Evolutionary conservation across 2,797 vertebrate species (phyloP), one percentile per base, ranked within the genome.

Genomic region (Pipistrellus pygmaeus): DNA sequence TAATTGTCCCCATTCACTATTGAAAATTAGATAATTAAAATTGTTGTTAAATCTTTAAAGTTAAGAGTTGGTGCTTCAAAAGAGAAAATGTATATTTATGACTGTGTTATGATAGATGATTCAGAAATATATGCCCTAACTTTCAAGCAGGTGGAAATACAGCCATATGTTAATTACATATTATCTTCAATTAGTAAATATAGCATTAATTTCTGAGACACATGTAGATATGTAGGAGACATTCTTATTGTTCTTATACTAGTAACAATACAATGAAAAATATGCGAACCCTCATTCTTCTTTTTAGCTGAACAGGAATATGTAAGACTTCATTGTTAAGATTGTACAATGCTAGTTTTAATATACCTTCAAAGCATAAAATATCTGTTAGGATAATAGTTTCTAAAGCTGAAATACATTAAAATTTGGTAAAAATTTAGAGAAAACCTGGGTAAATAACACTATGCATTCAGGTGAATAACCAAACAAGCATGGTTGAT

Each of bases 141-240:
- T 92, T 72, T 15, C 76, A 96, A 89, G 84, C 75, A 91, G 73
- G 64, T 2, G 0, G 75, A 85, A 95, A 44, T 80, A 72, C 9
- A 97, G 8, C 27, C 80, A 66, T 80, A 85, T 85, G 13, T 88
- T 91, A 81, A 90, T 84, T 75, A 2, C 92, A 97, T 96, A 85
- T 73, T 86, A 6, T 77, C 84, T 92, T 73, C 95, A 90, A 11
- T 75, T 53, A 96, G 72, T 96, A 96, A 72, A 93, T 88, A 90
- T 83, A 53, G 60, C 14, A 21, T 30, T 5, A 32, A 44, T 44
- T n/a, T 75, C 38, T 88, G 46, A 91, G 23, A 80, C 35, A n/a
- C 7, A 51, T 72, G 21, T 78, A 38, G 27, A 30, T 90, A n/a
- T 66, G 17, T 18, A 46, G n/a, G 18, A 57, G 23, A 55, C n/a